Evolutionary conservation across 2,113 vertebrate species (phyloP).

Genomic region (Platichthys stellatus): DNA sequence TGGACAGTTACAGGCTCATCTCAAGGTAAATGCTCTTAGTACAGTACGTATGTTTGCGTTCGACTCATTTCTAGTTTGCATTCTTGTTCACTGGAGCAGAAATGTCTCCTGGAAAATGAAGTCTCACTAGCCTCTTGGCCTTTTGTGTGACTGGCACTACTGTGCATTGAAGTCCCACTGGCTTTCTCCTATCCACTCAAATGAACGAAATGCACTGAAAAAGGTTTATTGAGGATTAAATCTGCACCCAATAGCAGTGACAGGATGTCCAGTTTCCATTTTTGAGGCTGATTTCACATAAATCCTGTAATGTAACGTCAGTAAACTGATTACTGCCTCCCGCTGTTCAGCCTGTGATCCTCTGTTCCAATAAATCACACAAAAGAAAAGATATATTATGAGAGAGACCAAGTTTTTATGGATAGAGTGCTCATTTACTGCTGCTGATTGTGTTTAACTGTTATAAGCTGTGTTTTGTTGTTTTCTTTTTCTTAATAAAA

Average conservation of each 20-base stretch:
- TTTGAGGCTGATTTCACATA: slow-evolving; percentile 11
- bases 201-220: slow-evolving; percentile 38
- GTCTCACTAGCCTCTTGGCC: slow-evolving; percentile 30
- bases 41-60: neutral
- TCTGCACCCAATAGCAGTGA: slow-evolving; percentile 43
- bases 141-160: slow-evolving; percentile 44
- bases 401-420: slow-evolving; percentile 22
- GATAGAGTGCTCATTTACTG: slow-evolving; percentile 16
- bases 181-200: slow-evolving; percentile 35
- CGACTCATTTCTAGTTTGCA: slow-evolving; percentile 12
- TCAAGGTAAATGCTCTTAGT: neutral
- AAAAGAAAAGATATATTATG: slow-evolving; percentile 15
- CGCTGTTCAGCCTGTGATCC: slow-evolving; percentile 32
- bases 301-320: slow-evolving; percentile 21
- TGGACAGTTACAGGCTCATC: neutral
- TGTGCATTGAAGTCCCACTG: slow-evolving; percentile 26
- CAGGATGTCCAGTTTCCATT: slow-evolving; percentile 21
- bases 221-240: slow-evolving; percentile 57
- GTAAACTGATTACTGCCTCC: slow-evolving; percentile 24
- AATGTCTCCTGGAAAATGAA: neutral
- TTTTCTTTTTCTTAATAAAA: slow-evolving; percentile 2
- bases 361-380: slow-evolving; percentile 25
- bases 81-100: slow-evolving; percentile 6
- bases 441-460: slow-evolving; percentile 9
- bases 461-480: slow-evolving; percentile 11